Evolutionary conservation across 1,140 invertebrate genomes (phyloP).

Genomic region (Parasteatoda tepidariorum): DNA sequence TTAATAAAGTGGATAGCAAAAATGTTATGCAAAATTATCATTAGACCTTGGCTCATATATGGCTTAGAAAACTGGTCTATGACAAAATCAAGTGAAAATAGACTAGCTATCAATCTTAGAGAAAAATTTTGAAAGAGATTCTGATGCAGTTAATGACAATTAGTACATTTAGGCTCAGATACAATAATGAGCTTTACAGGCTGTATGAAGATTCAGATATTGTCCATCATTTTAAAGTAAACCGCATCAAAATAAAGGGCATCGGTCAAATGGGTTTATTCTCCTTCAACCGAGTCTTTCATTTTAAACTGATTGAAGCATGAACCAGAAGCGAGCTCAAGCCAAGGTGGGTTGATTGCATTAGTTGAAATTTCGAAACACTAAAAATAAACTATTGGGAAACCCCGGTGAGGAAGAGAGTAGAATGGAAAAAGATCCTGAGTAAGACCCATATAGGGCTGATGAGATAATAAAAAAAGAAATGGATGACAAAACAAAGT

Average conservation of each 20-base stretch:
- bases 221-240: neutral
- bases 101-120: neutral
- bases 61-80: too few relatives aligned
- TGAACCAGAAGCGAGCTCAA: neutral
- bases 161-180: neutral
- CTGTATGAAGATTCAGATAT: neutral
- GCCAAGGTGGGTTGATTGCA: neutral
- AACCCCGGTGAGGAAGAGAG: neutral
- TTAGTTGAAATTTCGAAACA: neutral
- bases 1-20: too few relatives aligned
- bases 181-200: neutral
- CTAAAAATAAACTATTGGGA: neutral
- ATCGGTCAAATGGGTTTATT: neutral
- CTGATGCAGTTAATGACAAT: neutral
- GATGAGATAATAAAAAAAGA: neutral
- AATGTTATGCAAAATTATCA: too few relatives aligned
- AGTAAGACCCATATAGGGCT: neutral
- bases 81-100: neutral
- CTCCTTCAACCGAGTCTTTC: neutral
- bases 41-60: too few relatives aligned
- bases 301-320: neutral
- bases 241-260: neutral
- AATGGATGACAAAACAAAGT: neutral
- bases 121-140: neutral
- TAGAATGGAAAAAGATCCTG: neutral